A percentile compares a stretch with the other conserved stretches of the same genome.
These are phyloP conservation scores for Spilogale gracilis DNA, from an alignment of 2,113 vertebrate species.

Conservation along the genomic window DNA sequence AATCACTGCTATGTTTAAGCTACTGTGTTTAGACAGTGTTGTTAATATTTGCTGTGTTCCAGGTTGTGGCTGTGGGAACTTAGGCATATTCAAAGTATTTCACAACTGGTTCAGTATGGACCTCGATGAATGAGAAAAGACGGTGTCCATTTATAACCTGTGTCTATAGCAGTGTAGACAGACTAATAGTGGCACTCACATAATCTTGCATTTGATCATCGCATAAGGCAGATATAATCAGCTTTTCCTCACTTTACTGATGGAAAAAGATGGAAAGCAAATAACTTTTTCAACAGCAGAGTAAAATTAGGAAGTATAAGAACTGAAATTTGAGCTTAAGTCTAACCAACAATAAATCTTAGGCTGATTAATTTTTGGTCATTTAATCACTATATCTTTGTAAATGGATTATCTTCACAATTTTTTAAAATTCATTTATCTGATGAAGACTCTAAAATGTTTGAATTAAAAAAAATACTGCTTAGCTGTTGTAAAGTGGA, in stretches of 20 bases:
- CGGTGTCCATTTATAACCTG: background rate
- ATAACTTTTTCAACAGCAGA: background rate
- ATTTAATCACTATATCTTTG: background rate
- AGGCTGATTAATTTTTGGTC: background rate
- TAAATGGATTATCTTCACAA: background rate
- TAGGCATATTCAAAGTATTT: background rate
- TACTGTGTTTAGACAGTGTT: background rate
- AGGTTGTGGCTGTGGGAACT: background rate
- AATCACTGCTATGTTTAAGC: background rate
- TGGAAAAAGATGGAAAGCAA: background rate
- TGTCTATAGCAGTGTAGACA: background rate
- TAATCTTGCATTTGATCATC: background rate
- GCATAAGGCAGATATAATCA: background rate
- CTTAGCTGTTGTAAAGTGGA: background rate
- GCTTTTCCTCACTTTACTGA: background rate
- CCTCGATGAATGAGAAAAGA: background rate
- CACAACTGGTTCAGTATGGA: background rate
- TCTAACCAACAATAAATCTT: background rate
- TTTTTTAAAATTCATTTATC: background rate
- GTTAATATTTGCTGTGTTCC: background rate
- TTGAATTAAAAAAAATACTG: conserved; percentile 16
- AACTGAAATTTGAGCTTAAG: background rate
- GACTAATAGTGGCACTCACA: background rate
- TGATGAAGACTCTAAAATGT: background rate
- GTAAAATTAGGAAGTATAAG: background rate